Conservation (phyloP, 2,797 vertebrate species). For the Apogon hyalosoma region DNA sequence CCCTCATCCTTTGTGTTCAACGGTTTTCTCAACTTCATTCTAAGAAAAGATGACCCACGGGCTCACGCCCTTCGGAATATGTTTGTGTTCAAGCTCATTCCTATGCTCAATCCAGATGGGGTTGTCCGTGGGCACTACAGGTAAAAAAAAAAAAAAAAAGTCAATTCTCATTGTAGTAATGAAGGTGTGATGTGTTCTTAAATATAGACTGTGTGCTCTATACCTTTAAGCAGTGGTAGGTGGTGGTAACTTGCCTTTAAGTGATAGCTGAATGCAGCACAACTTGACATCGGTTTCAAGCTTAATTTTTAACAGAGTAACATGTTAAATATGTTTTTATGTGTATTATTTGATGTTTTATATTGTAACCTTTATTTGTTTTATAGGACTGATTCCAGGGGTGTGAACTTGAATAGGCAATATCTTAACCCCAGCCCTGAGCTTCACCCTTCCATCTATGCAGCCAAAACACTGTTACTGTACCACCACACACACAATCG, state of each 20-base stretch:
- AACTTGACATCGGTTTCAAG: background rate
- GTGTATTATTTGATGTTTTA: background rate
- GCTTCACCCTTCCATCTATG: slow-evolving; percentile 95
- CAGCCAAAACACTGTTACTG: slow-evolving; percentile 91
- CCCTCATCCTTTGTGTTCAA: slow-evolving; percentile 98
- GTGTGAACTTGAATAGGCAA: slow-evolving; percentile 96
- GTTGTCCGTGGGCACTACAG: slow-evolving; percentile 96
- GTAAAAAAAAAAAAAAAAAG: slow-evolving; percentile 68
- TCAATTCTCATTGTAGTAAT: background rate
- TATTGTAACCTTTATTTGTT: background rate
- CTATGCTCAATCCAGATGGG: slow-evolving; percentile 97
- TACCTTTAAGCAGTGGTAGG: background rate
- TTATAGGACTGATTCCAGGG: slow-evolving; percentile 92
- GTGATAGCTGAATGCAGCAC: background rate
- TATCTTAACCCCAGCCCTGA: slow-evolving; percentile 92
- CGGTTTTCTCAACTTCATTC: slow-evolving; percentile 95
- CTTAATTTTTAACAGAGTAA: background rate
- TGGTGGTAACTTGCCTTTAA: background rate
- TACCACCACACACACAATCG: slow-evolving; percentile 93
- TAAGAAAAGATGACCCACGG: slow-evolving; percentile 92
- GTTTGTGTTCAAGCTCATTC: slow-evolving; percentile 98
- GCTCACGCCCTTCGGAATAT: slow-evolving; percentile 91
- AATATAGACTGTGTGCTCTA: background rate
- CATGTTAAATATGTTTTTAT: background rate
- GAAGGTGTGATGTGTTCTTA: background rate